These are phyloP conservation scores for Carterocephalus palaemon DNA, from an alignment of 2,888 invertebrate species.

Conservation along the genomic window DNA sequence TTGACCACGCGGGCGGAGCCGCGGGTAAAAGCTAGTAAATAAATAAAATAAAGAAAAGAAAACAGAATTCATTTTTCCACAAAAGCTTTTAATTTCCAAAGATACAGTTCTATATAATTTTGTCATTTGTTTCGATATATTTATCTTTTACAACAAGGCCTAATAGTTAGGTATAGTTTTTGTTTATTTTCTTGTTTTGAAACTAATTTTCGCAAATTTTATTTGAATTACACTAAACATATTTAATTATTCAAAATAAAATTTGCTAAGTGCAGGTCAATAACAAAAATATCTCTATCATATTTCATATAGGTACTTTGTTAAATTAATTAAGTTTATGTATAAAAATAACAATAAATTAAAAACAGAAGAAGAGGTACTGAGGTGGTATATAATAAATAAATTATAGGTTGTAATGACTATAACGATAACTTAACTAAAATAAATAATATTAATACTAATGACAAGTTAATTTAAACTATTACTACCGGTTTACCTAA, in stretches of 20 bases:
- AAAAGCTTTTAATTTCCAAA: constrained; percentile 37
- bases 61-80: constrained; percentile 15
- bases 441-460: constrained; percentile 78
- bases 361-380: constrained; percentile 71
- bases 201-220: too few relatives aligned
- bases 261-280: too few relatives aligned
- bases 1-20: too few relatives aligned
- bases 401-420: constrained; percentile 66
- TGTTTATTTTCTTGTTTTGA: too few relatives aligned
- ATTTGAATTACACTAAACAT: too few relatives aligned
- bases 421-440: constrained; percentile 62
- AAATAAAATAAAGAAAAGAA: too few relatives aligned
- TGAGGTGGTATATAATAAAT: constrained; percentile 72
- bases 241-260: too few relatives aligned
- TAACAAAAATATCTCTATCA: too few relatives aligned
- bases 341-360: constrained; percentile 44
- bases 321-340: constrained; percentile 27
- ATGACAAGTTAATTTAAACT: constrained; percentile 78
- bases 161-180: neutral
- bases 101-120: constrained; percentile 26
- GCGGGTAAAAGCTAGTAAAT: neutral
- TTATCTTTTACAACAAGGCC: neutral
- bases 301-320: neutral
- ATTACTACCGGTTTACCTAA: constrained; percentile 74
- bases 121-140: constrained; percentile 4